Evolutionary conservation across 2,113 vertebrate genomes (phyloP), one percentile per base, ranked within the genome.

Genomic region (Aleadryas rufinucha): DNA sequence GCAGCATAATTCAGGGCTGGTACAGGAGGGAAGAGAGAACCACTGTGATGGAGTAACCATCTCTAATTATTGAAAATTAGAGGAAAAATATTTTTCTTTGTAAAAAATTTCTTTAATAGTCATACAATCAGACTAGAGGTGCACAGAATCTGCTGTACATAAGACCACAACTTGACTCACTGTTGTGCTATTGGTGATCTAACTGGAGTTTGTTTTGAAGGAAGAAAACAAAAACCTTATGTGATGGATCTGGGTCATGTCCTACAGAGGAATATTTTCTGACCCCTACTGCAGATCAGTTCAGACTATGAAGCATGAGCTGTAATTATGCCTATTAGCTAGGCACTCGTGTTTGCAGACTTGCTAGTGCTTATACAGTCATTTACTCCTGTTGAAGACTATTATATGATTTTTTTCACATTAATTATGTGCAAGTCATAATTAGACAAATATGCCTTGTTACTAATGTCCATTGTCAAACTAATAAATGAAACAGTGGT

Each of bases 121-220:
- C 16, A 33, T 57, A 10, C 4, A 12, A 10, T 31, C 39, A 81
- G 47, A 66, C 37, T 14, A 41, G 45, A 69, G 65, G 31, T 31
- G 7, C 39, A 35, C 23, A 63, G n/a, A 65, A 60, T 27, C 39
- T 82, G 17, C 56, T 24, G 10, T 30, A 37, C 0, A 0, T 18
- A 39, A 20, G 39, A 68, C 28, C 13, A 33, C 45, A 81, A 13
- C 19, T 53, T 66, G 13, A 13, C 57, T 84, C 59, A 50, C 16
- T 66, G 28, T 35, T 3, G 1, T 80, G 28, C 45, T 81, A 0
- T 21, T 52, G 33, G 13, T 70, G 39, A 15, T 65, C 10, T 59
- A 45, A 17, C 8, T 64, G 28, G 30, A 82, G 22, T 44, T 82
- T 68, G 39, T 56, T 93, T 59, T 6, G 2, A 63, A 89, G 30